Evolutionary conservation across 1,140 invertebrate genomes (phyloP), one percentile per base, ranked within the genome.

Genomic region (Aradophagus sp.): DNA sequence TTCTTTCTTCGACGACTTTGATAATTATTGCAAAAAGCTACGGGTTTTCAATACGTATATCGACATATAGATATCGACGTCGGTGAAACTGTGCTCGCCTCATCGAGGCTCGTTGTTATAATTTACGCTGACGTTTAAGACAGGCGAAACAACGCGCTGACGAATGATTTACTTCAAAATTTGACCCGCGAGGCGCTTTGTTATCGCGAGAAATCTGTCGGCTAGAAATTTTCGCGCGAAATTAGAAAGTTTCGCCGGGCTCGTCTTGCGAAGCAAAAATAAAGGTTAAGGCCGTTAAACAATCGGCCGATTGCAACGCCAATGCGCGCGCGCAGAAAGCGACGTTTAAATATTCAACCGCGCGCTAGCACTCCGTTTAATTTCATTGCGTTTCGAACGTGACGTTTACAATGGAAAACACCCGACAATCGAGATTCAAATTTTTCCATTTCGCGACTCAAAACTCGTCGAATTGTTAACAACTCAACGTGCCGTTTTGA

Each of bases 201-300:
- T 65, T 68, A 68, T 73, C 55, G 19, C 59, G 65, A 19, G 59
- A 73, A 65, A 68, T 68, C 53, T 42, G 39, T 11, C 27, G 34
- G 39, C 20, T 48, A 68, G 63, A 48, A 59, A 67, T 53, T 73
- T 66, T 53, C 52, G 45, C 56, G 65, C 48, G 50, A 72, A 70
- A 76, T 74, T 68, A 59, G 62, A 75, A 75, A 72, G 70, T 39
- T 45, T 56, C 14, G 13, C 19, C 32, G n/a, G 45, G 42, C 45
- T 48, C 36, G 31, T n/a, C n/a, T 71, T 65, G 61, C 38, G 35
- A 52, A 66, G 35, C 27, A 48, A 65, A n/a, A 42, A 72, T 41
- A 77, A 81, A 81, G 77, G 76, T 82, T 80, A 81, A 79, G 75
- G 75, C 76, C 71, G 48, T 75, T 50, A 73, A 75, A 73, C 69